Conservation (phyloP, 1,140 invertebrate genomes). For the Antheraea mylitta region DNA sequence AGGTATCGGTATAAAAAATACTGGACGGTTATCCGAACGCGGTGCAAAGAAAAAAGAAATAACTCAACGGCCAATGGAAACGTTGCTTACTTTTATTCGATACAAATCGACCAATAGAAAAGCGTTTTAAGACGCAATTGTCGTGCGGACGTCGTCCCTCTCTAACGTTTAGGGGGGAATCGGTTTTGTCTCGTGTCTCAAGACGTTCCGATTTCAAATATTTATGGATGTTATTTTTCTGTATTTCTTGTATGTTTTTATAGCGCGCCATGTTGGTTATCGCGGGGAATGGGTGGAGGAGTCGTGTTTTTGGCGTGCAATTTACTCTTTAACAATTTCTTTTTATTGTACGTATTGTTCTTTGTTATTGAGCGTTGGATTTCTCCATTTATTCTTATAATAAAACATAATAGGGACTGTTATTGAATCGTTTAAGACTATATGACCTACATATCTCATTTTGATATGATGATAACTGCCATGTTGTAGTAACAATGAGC, state of each 20-base stretch:
- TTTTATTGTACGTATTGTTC: background rate
- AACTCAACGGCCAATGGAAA: slow-evolving; percentile 6
- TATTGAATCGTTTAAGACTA: background rate
- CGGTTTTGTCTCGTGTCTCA: slow-evolving; percentile 1
- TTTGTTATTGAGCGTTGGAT: slow-evolving; percentile 7
- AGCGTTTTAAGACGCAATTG: slow-evolving; percentile 15
- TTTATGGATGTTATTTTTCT: slow-evolving; percentile 16
- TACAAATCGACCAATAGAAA: slow-evolving; percentile 15
- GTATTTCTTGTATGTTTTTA: slow-evolving; percentile 8
- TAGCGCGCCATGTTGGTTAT: slow-evolving; percentile 1
- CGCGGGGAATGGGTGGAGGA: background rate
- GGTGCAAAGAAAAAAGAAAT: slow-evolving; percentile 1
- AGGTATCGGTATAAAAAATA: slow-evolving; percentile 8
- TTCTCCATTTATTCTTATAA: background rate
- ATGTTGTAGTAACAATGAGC: too few relatives aligned
- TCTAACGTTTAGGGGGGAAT: background rate
- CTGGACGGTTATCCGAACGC: background rate
- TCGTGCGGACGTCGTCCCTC: background rate
- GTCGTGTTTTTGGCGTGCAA: slow-evolving; percentile 12
- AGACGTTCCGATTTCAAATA: slow-evolving; percentile 17
- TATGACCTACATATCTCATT: background rate
- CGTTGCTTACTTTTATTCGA: background rate
- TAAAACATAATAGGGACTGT: background rate
- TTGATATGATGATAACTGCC: background rate
- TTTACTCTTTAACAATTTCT: slow-evolving; percentile 8